These are phyloP conservation scores for Grallaria varia DNA, from an alignment of 2,113 vertebrate species.

Conservation along the genomic window DNA sequence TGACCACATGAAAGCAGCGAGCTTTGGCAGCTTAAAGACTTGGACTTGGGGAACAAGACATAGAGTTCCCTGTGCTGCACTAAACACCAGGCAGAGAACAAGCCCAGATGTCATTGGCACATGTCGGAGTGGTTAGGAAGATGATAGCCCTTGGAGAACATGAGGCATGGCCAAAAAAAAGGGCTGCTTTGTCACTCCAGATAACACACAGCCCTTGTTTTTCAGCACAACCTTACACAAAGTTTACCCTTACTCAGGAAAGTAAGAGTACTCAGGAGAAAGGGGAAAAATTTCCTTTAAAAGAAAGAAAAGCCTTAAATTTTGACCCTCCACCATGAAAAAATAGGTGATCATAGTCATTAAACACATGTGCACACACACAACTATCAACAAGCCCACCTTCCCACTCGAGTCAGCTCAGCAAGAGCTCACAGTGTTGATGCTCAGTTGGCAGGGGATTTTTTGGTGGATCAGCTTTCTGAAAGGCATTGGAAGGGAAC, in stretches of 20 bases:
- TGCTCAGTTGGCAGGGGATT: not conserved
- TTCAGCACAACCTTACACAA: not conserved
- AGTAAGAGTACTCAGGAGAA: not conserved
- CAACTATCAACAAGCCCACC: not conserved
- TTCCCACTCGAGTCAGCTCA: not conserved
- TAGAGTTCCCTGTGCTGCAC: accelerated
- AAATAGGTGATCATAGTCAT: not conserved
- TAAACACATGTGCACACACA: not conserved
- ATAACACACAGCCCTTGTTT: not conserved
- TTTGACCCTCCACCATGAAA: not conserved
- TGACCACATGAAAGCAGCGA: not conserved
- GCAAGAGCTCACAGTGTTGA: not conserved
- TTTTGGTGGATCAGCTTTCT: not conserved
- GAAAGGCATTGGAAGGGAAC: not conserved
- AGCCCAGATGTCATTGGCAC: not conserved
- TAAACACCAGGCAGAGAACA: not conserved
- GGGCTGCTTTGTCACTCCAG: not conserved
- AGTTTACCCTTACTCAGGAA: not conserved
- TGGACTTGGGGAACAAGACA: not conserved
- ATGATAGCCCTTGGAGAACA: not conserved
- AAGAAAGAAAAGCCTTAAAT: not conserved
- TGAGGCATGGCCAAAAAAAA: not conserved
- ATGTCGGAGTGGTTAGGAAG: not conserved
- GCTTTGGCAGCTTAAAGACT: not conserved
- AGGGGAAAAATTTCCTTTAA: not conserved